Conservation (phyloP, 53 echinoderm and acorn worm genomes). For the Glandiceps talaboti region DNA sequence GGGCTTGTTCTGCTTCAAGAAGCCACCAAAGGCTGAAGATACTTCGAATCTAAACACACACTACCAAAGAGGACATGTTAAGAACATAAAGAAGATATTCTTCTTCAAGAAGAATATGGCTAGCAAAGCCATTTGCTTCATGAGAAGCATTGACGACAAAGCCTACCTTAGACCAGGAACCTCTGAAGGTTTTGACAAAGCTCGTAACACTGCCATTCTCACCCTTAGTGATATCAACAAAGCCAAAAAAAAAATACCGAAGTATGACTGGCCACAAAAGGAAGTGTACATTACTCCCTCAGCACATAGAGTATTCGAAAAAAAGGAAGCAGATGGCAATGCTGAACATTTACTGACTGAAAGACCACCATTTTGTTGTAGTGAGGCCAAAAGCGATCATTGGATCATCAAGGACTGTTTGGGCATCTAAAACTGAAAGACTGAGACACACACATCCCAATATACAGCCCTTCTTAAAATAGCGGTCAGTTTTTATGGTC, state of each 20-base stretch:
- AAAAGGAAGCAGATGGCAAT: neutral
- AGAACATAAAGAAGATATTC: too few species aligned
- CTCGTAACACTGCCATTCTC: too few species aligned
- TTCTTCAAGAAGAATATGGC: too few species aligned
- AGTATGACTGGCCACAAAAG: constrained; percentile 6
- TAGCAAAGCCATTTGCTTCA: too few species aligned
- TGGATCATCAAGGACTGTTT: neutral
- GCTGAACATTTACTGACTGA: constrained; percentile 5
- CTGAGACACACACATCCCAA: constrained; percentile 2
- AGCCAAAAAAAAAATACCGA: neutral
- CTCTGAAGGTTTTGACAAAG: constrained; percentile 4
- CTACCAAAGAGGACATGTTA: too few species aligned
- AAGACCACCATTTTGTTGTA: constrained; percentile 8
- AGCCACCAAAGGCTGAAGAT: too few species aligned
- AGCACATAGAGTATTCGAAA: neutral
- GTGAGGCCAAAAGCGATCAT: constrained; percentile 15
- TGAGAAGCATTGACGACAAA: neutral
- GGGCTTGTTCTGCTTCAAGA: too few species aligned
- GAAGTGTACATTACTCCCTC: neutral
- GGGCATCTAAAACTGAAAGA: constrained; percentile 7
- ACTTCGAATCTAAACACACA: too few species aligned
- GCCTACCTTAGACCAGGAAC: constrained; percentile 2
- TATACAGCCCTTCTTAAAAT: too few species aligned
- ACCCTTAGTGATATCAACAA: too few species aligned
- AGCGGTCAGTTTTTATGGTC: too few species aligned